Base-by-base conservation (phyloP, 2,888 invertebrate genomes). In the Erannis defoliaria region DNA sequence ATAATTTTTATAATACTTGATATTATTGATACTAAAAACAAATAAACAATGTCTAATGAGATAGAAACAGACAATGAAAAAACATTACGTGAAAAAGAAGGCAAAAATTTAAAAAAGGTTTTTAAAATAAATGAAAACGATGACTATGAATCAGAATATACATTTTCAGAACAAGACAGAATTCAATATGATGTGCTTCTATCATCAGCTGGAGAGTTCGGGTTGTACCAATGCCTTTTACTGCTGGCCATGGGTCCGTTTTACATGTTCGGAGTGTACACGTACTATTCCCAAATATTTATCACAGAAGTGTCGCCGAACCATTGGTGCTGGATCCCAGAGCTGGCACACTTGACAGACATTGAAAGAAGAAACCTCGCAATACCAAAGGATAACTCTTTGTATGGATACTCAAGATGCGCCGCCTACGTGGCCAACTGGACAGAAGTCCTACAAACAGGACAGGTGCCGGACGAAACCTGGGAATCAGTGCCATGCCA, bases 391-490 rank as follows among this genome's bases (percentile, higher is more conserved):
- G 76, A 79, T 49, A 62, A 23, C 5, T 29, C 66, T 2, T 75
- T 71, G 51, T 83, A 76, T 70, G 85, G 85, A 54, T 82, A 86
- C 61, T 83, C 84, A 4, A 81, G 80, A 42, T 86, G 86, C 61
- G 55, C 55, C 26, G 75, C 74, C 33, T 87, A 81, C 50, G 69
- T 68, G 5, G 84, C 73, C 1, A 85, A 87, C 57, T 87, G 87
- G 87, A 82, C 76, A 14, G 77, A 83, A 3, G 74, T 84, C 12
- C 67, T 86, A 19, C 33, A 48, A 33, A 73, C 59, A 0, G 81
- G 78, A 40, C 62, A 57, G 18, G 67, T 31, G 18, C 81, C 81
- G 5, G 68, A 85, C 58, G 55, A 61, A 19, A 71, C 76, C 10
- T 38, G 38, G 85, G 65, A 48, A 19, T 80, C 72, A 16, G 74